phyloP scores from a whole-genome alignment of 2,797 vertebrate genomes.

The Phrynocephalus forsythii region DNA sequence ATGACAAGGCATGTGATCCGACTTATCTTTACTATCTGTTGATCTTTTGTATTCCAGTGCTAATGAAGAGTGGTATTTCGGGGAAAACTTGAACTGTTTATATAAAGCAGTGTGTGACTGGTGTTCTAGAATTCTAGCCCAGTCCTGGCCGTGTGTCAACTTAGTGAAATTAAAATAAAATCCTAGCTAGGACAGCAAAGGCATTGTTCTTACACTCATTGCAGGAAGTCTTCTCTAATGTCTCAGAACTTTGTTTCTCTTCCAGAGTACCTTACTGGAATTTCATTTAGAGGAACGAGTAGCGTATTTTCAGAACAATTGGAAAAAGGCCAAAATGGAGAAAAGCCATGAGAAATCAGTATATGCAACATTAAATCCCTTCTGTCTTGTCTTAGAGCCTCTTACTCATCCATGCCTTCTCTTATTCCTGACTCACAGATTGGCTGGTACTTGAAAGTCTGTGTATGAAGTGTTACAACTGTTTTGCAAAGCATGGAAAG shows the following conservation, averaged over 20 bases:
- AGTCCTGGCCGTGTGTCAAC: constrained; percentile 67
- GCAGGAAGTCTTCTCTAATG: constrained; percentile 64
- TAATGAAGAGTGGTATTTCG: background rate
- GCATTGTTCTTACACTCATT: constrained; percentile 71
- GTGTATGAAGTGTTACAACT: background rate
- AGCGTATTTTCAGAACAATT: constrained; percentile 54
- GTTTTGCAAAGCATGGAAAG: background rate
- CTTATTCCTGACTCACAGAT: background rate
- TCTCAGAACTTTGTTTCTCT: constrained; percentile 52
- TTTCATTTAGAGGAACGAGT: constrained; percentile 63
- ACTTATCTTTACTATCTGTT: constrained; percentile 14
- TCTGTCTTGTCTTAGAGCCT: too few relatives aligned
- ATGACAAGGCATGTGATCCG: background rate
- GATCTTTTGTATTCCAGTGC: background rate
- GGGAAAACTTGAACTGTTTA: constrained; percentile 53
- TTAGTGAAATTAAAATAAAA: constrained; percentile 56
- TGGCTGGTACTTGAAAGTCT: background rate
- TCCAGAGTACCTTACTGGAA: constrained; percentile 66
- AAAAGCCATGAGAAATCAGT: constrained; percentile 43
- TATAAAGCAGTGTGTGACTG: constrained; percentile 56
- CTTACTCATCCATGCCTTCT: background rate
- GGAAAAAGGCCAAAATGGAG: constrained; percentile 51
- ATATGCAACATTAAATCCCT: background rate
- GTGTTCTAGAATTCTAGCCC: constrained; percentile 67
- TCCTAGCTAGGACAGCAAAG: constrained; percentile 74